These are phyloP conservation scores for Oryzias celebensis DNA, from an alignment of 2,113 vertebrate genomes.

Conservation along the genomic window DNA sequence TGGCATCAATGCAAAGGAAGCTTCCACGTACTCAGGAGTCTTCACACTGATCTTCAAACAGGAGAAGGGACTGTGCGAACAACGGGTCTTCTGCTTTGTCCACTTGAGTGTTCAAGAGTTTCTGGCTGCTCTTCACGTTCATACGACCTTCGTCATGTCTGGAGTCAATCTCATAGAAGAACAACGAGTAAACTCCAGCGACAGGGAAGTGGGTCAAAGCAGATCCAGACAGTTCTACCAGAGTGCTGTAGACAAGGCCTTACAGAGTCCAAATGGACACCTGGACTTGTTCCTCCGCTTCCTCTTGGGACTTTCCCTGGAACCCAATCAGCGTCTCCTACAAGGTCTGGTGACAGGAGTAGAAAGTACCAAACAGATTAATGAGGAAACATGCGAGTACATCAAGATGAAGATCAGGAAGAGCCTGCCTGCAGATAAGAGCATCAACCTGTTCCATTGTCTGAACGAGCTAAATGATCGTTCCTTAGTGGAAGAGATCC, in stretches of 20 bases:
- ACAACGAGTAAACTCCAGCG: neutral
- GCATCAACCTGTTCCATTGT: too few species aligned
- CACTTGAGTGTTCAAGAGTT: conserved; percentile 1
- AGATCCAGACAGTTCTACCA: conserved; percentile 7
- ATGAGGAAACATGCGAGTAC: neutral
- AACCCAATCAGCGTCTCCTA: conserved; percentile 26
- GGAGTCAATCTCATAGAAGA: conserved; percentile 5
- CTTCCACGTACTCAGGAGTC: conserved; percentile 19
- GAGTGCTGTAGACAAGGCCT: too few species aligned
- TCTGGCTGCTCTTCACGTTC: conserved; percentile 4
- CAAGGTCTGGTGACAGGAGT: conserved; percentile 10
- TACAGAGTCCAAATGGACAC: too few species aligned
- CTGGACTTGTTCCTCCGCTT: too few species aligned
- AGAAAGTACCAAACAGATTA: neutral
- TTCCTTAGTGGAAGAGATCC: conserved; percentile 14
- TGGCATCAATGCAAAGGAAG: conserved; percentile 17
- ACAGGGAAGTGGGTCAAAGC: neutral
- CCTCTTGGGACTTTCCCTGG: conserved; percentile 14
- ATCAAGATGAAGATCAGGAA: conserved; percentile 24
- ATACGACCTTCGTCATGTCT: conserved; percentile 2
- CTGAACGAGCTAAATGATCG: conserved; percentile 1
- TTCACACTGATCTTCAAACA: conserved; percentile 22
- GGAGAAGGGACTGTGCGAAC: neutral
- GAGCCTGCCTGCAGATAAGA: conserved; percentile 10
- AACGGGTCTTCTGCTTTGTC: conserved; percentile 41